Conservation (phyloP, 1,140 invertebrate genomes). For the Hyles vespertilio region DNA sequence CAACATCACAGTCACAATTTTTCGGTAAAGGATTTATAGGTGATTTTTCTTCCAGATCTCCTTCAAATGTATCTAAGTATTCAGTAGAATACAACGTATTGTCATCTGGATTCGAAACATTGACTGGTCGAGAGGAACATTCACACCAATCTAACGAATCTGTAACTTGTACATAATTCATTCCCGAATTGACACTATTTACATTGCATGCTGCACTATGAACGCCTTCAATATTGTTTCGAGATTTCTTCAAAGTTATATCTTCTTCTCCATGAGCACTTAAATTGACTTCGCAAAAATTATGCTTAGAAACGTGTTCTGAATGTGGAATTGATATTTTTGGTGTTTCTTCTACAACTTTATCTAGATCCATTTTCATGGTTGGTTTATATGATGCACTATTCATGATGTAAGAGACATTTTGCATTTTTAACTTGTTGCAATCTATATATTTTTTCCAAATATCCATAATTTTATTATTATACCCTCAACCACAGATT, state of each 20-base stretch:
- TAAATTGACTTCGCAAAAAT: slow-evolving; percentile 22
- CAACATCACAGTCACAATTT: slow-evolving; percentile 50
- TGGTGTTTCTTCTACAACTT: background rate
- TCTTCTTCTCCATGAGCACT: slow-evolving; percentile 23
- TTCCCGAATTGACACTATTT: slow-evolving; percentile 15
- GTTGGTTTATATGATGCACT: slow-evolving; percentile 10
- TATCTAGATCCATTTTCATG: background rate
- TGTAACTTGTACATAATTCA: slow-evolving; percentile 15
- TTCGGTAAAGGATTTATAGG: background rate
- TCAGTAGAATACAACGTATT: too few relatives aligned
- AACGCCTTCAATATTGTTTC: slow-evolving; percentile 15
- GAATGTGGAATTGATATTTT: background rate
- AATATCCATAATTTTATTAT: slow-evolving; percentile 32
- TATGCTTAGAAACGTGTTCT: background rate
- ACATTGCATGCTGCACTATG: slow-evolving; percentile 28
- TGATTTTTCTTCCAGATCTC: too few relatives aligned
- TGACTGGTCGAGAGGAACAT: slow-evolving; percentile 1
- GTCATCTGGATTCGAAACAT: too few relatives aligned
- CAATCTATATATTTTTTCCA: slow-evolving; percentile 35
- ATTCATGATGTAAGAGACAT: slow-evolving; percentile 43
- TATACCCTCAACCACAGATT: slow-evolving; percentile 31
- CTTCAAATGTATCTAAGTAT: too few relatives aligned
- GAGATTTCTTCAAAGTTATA: slow-evolving; percentile 39
- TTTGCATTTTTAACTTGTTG: slow-evolving; percentile 17
- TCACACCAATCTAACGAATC: slow-evolving; percentile 20